Evolutionary conservation across 2,113 vertebrate genomes (phyloP).

Genomic region (Macquaria ambigua): DNA sequence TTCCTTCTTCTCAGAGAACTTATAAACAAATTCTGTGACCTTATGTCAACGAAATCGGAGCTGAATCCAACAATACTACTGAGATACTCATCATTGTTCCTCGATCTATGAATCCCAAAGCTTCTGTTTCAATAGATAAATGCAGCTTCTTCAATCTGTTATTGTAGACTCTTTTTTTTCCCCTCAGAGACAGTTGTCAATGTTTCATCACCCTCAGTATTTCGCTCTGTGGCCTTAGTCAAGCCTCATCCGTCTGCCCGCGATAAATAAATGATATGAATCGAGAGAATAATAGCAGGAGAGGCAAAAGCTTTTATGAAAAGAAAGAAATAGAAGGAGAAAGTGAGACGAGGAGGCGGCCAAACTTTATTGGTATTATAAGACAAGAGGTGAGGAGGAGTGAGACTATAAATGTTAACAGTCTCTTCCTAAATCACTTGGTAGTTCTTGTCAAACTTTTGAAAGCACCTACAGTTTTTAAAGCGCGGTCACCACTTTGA

Average conservation of each 20-base stretch:
- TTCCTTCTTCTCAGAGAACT: neutral
- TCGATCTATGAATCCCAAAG: conserved; percentile 16
- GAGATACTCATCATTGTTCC: neutral
- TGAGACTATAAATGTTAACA: conserved; percentile 44
- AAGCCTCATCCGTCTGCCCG: conserved; percentile 23
- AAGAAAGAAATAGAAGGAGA: neutral
- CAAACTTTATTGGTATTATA: conserved; percentile 49
- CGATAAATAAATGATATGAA: conserved; percentile 39
- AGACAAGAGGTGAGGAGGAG: conserved; percentile 42
- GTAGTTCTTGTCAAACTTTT: conserved; percentile 58
- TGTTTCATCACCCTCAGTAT: conserved; percentile 57
- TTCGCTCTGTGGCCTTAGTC: conserved; percentile 27
- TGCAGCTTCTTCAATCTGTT: conserved; percentile 11
- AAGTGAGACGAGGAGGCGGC: conserved; percentile 15
- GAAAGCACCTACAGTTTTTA: conserved; percentile 34
- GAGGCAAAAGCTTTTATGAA: conserved; percentile 15
- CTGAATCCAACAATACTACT: neutral
- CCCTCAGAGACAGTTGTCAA: conserved; percentile 35
- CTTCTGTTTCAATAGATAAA: conserved; percentile 5
- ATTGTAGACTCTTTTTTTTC: neutral
- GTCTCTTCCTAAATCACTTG: conserved; percentile 38
- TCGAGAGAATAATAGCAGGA: conserved; percentile 29
- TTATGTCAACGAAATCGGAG: neutral
- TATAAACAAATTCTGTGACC: conserved; percentile 1
- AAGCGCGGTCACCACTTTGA: conserved; percentile 43